A percentile compares a stretch with the other conserved stretches of the same genome.
Conservation (phyloP, 2,888 invertebrate genomes). For the Hypomecis atomaria region DNA sequence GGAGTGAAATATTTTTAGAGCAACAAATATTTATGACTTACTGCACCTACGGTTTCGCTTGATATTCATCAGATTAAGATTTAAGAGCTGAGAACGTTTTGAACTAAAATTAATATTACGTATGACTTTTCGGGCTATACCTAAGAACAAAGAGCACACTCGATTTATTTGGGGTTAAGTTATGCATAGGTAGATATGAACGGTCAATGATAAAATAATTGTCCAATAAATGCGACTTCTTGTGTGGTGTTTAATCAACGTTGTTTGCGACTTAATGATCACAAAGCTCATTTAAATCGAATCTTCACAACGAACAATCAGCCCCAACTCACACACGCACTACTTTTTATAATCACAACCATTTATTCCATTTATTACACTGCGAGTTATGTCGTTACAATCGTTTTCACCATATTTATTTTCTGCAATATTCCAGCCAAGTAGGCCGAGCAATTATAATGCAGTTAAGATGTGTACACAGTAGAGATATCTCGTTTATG, state of each 20-base stretch:
- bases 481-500: constrained; percentile 49
- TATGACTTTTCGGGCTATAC: no score
- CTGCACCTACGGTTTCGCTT: no score
- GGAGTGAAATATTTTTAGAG: neutral
- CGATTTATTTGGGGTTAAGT: no score
- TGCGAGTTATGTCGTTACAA: constrained; percentile 65
- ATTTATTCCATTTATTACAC: constrained; percentile 65
- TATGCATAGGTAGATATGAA: no score
- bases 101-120: no score
- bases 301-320: constrained; percentile 17
- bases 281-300: neutral
- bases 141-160: no score
- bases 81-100: no score
- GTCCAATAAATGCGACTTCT: no score
- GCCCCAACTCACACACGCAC: constrained; percentile 47
- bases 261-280: neutral
- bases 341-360: constrained; percentile 54
- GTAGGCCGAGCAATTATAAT: constrained; percentile 64
- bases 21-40: no score
- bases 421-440: constrained; percentile 58
- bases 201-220: no score
- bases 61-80: no score
- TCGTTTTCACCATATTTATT: constrained; percentile 60
- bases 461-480: constrained; percentile 61
- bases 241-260: no score